Conservation (phyloP, 2,888 invertebrate species). For the Melanophora roralis region DNA sequence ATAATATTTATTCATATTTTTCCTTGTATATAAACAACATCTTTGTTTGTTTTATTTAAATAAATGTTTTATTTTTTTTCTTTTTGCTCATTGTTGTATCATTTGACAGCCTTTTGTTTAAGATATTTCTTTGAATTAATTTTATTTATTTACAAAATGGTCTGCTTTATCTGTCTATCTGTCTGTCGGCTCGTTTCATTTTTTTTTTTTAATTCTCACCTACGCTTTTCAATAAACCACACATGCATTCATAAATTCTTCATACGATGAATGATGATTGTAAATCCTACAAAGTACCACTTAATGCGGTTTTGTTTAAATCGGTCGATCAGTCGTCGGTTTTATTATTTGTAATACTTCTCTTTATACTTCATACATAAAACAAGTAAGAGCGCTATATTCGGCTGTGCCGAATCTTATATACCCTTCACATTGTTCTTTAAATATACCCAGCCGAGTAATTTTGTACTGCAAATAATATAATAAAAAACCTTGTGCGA, state of each 20-base stretch:
- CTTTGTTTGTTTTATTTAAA: background rate
- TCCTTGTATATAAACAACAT: no score
- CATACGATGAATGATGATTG: conserved; percentile 19
- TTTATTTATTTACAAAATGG: conserved; percentile 44
- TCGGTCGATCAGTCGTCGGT: background rate
- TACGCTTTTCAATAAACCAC: conserved; percentile 38
- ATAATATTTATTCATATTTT: no score
- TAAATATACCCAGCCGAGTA: no score
- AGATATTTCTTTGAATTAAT: conserved; percentile 30
- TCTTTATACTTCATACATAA: background rate
- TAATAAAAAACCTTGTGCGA: no score
- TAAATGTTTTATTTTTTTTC: conserved; percentile 5
- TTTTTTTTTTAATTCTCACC: conserved; percentile 58
- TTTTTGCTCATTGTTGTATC: conserved; percentile 27
- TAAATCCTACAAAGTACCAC: conserved; percentile 13
- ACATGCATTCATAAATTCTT: background rate
- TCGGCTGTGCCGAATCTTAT: no score
- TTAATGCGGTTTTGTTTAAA: conserved; percentile 33
- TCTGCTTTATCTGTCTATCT: background rate
- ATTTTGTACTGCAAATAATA: no score
- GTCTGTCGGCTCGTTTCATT: conserved; percentile 14
- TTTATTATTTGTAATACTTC: conserved; percentile 12
- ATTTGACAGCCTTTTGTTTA: conserved; percentile 25
- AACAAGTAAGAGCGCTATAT: no score
- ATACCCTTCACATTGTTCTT: no score